A percentile compares a stretch with the other conserved stretches of the same genome.
Evolutionary conservation across 1,140 invertebrate genomes (phyloP).

Genomic region (Drosophila jambulina): DNA sequence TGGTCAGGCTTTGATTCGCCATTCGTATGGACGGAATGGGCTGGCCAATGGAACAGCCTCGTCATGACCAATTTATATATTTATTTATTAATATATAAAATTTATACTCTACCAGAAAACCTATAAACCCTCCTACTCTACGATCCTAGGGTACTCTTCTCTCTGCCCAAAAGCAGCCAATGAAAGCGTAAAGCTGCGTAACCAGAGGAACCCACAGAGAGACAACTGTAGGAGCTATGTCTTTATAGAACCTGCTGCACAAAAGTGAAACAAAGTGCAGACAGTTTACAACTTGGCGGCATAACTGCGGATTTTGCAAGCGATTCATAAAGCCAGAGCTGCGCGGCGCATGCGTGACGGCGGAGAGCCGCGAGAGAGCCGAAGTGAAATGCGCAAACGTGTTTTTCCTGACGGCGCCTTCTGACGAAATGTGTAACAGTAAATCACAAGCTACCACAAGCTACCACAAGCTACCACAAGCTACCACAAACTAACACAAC

Average conservation of each 20-base stretch:
- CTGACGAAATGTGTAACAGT: slow-evolving; percentile 75
- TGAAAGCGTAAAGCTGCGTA: slow-evolving; percentile 71
- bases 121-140: neutral
- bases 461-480: slow-evolving; percentile 45
- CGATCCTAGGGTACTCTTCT: neutral
- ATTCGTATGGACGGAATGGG: slow-evolving; percentile 18
- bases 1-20: slow-evolving; percentile 23
- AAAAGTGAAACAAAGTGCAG: slow-evolving; percentile 68
- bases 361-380: slow-evolving; percentile 3
- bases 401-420: slow-evolving; percentile 52
- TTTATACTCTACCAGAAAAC: too few species aligned
- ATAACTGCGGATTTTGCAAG: slow-evolving; percentile 56
- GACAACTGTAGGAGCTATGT: too few species aligned
- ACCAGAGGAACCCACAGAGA: slow-evolving; percentile 45
- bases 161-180: slow-evolving; percentile 46
- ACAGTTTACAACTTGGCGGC: slow-evolving; percentile 38
- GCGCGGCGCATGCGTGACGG: slow-evolving; percentile 63
- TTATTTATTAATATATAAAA: too few species aligned
- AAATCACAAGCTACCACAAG: slow-evolving; percentile 25
- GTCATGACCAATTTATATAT: slow-evolving; percentile 48
- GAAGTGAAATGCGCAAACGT: slow-evolving; percentile 73
- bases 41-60: slow-evolving; percentile 48
- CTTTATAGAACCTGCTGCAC: slow-evolving; percentile 25
- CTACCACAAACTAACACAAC: slow-evolving; percentile 37
- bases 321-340: slow-evolving; percentile 20